Conservation (phyloP, 2,113 vertebrate species). For the Daphoenositta chrysoptera region DNA sequence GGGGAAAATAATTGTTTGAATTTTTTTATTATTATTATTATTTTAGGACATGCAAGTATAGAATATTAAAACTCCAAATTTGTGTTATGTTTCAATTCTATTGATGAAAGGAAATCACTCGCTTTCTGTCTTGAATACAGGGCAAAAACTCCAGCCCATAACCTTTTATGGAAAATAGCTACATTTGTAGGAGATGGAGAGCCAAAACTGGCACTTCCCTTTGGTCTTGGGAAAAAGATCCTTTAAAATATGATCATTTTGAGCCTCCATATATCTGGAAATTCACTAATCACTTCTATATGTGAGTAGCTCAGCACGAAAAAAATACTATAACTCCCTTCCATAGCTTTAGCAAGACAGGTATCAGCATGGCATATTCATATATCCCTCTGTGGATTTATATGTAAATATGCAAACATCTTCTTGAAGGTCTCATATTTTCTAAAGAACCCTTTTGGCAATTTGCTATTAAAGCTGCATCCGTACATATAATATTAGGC, state of each 20-base stretch:
- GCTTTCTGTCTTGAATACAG: neutral
- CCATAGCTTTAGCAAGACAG: slow-evolving; percentile 28
- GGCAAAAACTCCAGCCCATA: neutral
- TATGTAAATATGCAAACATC: slow-evolving; percentile 42
- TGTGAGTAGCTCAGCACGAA: neutral
- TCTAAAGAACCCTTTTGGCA: slow-evolving; percentile 13
- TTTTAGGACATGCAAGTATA: neutral
- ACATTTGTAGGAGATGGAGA: neutral
- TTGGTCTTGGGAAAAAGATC: neutral
- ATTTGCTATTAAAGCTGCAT: slow-evolving; percentile 32
- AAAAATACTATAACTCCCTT: neutral
- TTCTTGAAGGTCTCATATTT: slow-evolving; percentile 30
- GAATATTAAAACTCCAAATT: neutral
- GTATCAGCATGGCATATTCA: neutral
- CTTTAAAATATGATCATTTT: neutral
- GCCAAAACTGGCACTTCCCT: neutral
- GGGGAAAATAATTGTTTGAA: neutral
- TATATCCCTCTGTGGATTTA: slow-evolving; percentile 7
- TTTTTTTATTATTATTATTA: neutral
- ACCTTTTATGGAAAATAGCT: neutral
- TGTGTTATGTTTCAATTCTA: neutral
- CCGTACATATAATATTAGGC: neutral
- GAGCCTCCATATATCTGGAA: neutral
- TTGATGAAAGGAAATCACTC: neutral
- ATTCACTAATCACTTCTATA: neutral